phyloP scores from a whole-genome alignment of 1,140 invertebrate genomes.

The Penaeus chinensis region DNA sequence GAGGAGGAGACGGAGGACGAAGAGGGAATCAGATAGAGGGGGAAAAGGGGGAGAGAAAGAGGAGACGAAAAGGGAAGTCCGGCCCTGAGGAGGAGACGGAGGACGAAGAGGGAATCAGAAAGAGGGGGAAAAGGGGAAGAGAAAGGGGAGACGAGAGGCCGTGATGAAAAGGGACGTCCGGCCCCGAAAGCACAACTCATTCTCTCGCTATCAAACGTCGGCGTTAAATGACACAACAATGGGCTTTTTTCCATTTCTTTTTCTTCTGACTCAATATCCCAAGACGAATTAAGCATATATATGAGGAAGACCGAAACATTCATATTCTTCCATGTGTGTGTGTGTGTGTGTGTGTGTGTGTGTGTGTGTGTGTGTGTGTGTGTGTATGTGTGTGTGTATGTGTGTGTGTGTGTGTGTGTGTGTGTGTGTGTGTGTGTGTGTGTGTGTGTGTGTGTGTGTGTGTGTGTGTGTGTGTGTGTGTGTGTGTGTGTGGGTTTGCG shows the following conservation, averaged over 20 bases:
- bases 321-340: too few species aligned
- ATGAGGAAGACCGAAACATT: too few species aligned
- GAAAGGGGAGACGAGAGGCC: not conserved
- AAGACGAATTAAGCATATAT: too few species aligned
- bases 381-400: not conserved
- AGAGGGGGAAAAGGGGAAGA: not conserved
- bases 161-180: not conserved
- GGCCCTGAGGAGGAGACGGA: not conserved
- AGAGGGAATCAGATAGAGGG: not conserved
- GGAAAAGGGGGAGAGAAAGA: not conserved
- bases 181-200: not conserved
- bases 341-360: not conserved
- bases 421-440: too few species aligned
- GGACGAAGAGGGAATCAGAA: not conserved
- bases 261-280: too few species aligned
- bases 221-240: too few species aligned
- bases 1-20: conserved; percentile 1
- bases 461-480: too few species aligned
- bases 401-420: not conserved
- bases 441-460: too few species aligned
- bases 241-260: too few species aligned
- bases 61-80: not conserved
- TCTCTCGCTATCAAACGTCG: too few species aligned
- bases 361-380: conserved; percentile 24
- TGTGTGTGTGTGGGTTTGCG: too few species aligned